Evolutionary conservation across 2,113 vertebrate genomes (phyloP), one percentile per base, ranked within the genome.

Genomic region (Bos indicus): DNA sequence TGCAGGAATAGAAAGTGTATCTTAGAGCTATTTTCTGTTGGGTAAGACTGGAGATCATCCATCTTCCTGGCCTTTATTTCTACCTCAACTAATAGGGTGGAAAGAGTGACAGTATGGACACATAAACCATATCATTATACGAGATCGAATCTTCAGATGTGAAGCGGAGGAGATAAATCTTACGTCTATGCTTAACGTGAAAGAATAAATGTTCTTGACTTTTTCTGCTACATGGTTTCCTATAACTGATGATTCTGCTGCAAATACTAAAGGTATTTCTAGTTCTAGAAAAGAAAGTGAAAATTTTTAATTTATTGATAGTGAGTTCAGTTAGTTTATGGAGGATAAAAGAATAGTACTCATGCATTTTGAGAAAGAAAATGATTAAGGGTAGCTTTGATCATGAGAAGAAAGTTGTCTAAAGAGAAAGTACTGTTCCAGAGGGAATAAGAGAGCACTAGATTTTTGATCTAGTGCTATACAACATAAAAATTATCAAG

Each of bases 1-100:
- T 94, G 78, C 95, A 98, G 80, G 97, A 98, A 98, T 98, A 98
- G 97, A 95, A 98, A 98, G 95, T 97, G 36, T 82, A 95, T 97
- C 91, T 98, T 92, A 95, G 82, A 95, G 89, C 86, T 97, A 83
- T 93, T 97, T 96, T 97, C 67, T 95, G 87, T 83, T 88, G 89
- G 82, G 74, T 86, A 77, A 93, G 71, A 62, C 54, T 78, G 15
- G 46, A 59, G 88, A 97, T 85, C 54, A 86, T 91, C 67, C 67
- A 85, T 95, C 67, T 91, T 93, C 59, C 89, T 91, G 57, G 91
- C n/a, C 93, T 95, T 97, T 93, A 88, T 97, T 95, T 91, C 84
- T 94, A 52, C 43, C 33, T 97, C 40, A 85, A 74, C 46, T 88
- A 46, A 52, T 80, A 83, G 89, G 52, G 56, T 77, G 40, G 64